These are phyloP conservation scores for Ara ararauna DNA, from an alignment of 2,797 vertebrate species.

Conservation along the genomic window DNA sequence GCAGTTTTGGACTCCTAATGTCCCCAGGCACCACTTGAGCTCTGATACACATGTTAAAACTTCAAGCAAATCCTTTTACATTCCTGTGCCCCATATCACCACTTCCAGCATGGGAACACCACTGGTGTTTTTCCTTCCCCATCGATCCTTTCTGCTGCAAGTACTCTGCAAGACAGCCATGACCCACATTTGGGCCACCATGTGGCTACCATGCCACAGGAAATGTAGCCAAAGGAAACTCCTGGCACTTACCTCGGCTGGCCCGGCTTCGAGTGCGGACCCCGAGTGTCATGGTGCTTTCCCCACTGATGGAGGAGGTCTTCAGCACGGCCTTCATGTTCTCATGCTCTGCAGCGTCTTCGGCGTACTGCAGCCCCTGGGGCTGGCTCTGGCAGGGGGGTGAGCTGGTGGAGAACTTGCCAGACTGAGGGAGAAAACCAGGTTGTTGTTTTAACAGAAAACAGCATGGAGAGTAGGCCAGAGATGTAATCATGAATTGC, in stretches of 20 bases:
- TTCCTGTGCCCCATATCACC: neutral
- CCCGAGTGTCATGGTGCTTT: slow-evolving; percentile 81
- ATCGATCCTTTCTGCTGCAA: neutral
- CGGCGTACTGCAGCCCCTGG: slow-evolving; percentile 85
- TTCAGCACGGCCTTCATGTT: slow-evolving; percentile 96
- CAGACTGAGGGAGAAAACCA: slow-evolving; percentile 79
- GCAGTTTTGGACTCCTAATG: neutral
- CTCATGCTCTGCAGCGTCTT: slow-evolving; percentile 91
- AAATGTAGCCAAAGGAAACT: accelerated
- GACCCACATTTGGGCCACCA: accelerated
- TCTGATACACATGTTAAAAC: neutral
- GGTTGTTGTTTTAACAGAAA: neutral
- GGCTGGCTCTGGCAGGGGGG: slow-evolving; percentile 77
- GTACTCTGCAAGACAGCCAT: accelerated
- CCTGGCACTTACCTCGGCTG: slow-evolving; percentile 78
- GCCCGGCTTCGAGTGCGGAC: slow-evolving; percentile 86
- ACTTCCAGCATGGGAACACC: neutral
- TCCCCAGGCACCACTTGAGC: too few relatives aligned
- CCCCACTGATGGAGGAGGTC: slow-evolving; percentile 73
- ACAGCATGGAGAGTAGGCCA: neutral
- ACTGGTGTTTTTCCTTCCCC: neutral
- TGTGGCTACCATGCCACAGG: accelerated
- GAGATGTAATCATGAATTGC: accelerated
- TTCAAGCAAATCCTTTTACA: neutral
- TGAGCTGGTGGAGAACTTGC: slow-evolving; percentile 87